Base-by-base conservation (phyloP, 2,888 invertebrate genomes). In the Drosophila percnosoma region DNA sequence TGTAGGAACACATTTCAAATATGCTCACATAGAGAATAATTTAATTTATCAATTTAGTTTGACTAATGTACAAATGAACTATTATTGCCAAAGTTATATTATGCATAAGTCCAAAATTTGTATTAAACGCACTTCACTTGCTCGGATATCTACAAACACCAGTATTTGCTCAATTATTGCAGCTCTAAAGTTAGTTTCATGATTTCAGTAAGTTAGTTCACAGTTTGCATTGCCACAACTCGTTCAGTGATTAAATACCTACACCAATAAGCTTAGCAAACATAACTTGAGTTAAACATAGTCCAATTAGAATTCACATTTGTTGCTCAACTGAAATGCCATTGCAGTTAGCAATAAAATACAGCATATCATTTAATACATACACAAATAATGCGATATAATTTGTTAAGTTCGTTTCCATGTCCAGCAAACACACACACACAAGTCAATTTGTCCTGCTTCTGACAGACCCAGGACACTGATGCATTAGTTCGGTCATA, bases 361-460 rank as follows among this genome's bases (percentile, higher is more conserved):
- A 59, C 51, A 57, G 54, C 45, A 60, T 31, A 24, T 18, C 51
- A 67, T 69, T 61, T 61, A 53, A 58, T 40, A 42, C n/a, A 38
- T 42, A 53, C 54, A 45, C 66, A 57, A 76, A 75, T 83, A 87
- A 87, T 87, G 78, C 68, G 64, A 42, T 59, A 75, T 85, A 83
- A 83, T 81, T 83, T 83, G 88, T 79, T 85, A 64, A 68, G 75
- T 75, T 63, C 60, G 71, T 71, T 85, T 80, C 75, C 80, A 78
- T 76, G 80, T 66, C 52, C 61, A 49, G 15, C 66, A 70, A 59
- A 61, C 49, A 52, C 57, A 48, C 62, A 45, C 48, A 15, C 18
- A 29, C 4, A 29, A 33, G 11, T 42, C 40, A 6, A 13, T 36
- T 33, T 38, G 15, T 58, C 6, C 34, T 67, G 59, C 21, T 4